Evolutionary conservation across 2,113 vertebrate species (phyloP), one percentile per base, ranked within the genome.

Genomic region (Caretta caretta): DNA sequence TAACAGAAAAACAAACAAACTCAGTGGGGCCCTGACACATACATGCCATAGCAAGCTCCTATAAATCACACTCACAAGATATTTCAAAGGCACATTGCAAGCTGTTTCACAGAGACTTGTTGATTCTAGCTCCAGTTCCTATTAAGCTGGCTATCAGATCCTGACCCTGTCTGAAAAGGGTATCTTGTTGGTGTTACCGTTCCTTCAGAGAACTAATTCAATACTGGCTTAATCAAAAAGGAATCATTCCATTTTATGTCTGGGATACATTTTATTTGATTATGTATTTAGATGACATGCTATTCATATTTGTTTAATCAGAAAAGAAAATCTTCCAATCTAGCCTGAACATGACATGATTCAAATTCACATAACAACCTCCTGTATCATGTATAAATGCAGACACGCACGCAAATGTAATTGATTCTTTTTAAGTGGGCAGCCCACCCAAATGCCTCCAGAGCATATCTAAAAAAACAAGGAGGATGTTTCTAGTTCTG

Each of bases 51-150:
- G 90, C 31, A 94, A 96, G 90, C 92, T 80, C 46, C 85, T 93
- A 88, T 97, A 98, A 97, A 97, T 98, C 96, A 98, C 54, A 83
- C 62, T 20, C 75, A 88, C 80, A 17, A 94, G 84, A 93, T 76
- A 97, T 97, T 97, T 96, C 97, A 97, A 97, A 98, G 96, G 96
- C 89, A 94, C 91, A 90, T 53, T 53, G 90, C 51, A 96, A 95
- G 56, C 85, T 90, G 48, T 89, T 97, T 96, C 31, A 80, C 59
- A 86, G 35, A 25, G 88, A 95, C 97, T 87, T 98, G 78, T 93
- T 97, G 90, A 93, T 93, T 97, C 92, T 92, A 56, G 11, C 59
- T 97, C 88, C 59, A 88, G 46, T 88, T 97, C 86, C 97, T 85
- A 69, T 35, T 87, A 83, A 93, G 93, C 31, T 0, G 9, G n/a